These are phyloP conservation scores for Pseudorasbora parva DNA, from an alignment of 2,113 vertebrate species.

Conservation along the genomic window DNA sequence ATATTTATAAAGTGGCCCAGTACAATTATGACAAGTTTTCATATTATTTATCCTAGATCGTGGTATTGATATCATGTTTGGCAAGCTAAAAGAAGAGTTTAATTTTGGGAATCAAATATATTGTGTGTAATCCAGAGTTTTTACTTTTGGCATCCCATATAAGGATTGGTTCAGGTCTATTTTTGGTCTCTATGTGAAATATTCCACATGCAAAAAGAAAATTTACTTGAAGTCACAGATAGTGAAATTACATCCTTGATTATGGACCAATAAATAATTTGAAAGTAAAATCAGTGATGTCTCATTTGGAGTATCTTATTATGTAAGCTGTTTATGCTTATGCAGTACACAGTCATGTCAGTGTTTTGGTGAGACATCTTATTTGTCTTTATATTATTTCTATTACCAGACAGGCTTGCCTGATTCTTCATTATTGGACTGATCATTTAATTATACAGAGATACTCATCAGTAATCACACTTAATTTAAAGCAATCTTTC, in stretches of 20 bases:
- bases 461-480: slow-evolving; percentile 32
- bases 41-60: neutral
- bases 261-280: slow-evolving; percentile 8
- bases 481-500: slow-evolving; percentile 26
- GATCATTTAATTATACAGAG: slow-evolving; percentile 46
- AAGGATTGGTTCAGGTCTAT: slow-evolving; percentile 26
- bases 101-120: slow-evolving; percentile 19
- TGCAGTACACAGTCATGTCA: neutral
- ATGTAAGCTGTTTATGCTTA: neutral
- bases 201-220: slow-evolving; percentile 12
- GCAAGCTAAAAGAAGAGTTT: neutral
- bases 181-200: slow-evolving; percentile 34
- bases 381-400: slow-evolving; percentile 32
- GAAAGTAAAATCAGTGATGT: neutral
- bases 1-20: slow-evolving; percentile 1
- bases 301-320: neutral
- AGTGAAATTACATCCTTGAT: slow-evolving; percentile 7
- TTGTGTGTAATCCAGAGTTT: slow-evolving; percentile 4
- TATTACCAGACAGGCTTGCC: slow-evolving; percentile 8
- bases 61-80: slow-evolving; percentile 22
- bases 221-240: slow-evolving; percentile 6
- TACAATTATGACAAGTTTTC: neutral
- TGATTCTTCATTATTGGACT: slow-evolving; percentile 26
- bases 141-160: slow-evolving; percentile 6
- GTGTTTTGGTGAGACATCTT: neutral